Base-by-base conservation (phyloP, 2,888 invertebrate species). In the Geophilus truncorum region DNA sequence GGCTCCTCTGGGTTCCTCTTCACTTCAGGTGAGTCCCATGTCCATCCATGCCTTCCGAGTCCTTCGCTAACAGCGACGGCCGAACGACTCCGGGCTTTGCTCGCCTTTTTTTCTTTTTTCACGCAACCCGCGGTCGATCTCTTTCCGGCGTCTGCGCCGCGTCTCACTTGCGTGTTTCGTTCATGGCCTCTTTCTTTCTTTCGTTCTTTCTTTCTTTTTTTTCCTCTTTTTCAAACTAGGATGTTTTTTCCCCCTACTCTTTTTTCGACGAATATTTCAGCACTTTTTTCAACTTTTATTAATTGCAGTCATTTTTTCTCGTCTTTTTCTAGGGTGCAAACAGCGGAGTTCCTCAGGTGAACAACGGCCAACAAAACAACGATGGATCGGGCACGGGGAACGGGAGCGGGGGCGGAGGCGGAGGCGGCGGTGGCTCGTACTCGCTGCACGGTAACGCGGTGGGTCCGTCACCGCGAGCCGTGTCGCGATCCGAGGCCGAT, bases 1-100 rank as follows among this genome's bases (percentile, higher is more conserved):
- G 78, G 34, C 78, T 36, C 78, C 78, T 78, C 78, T 78, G 40
- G 78, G 40, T 78, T 78, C 78, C 40, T 70, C 70, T 70, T 70
- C 70, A 25, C 70, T 25, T 70, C 78, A 78, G 78, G 78, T 78
- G 40, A 77, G 78, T 78, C 78, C 78, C 23, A 36, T 45, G 78
- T 40, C 78, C 45, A 45, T 45, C 78, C 28, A 36, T 78, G 78
- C 40, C 78, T 25, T 6, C 45, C 15, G 15, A 36, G 28, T 45
- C 28, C 75, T 36, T 77, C 18, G 7, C 77, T n/a, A n/a, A 21
- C 18, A 51, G 51, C 51, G 18, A 21, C 21, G 10, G 77, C 77
- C 77, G 77, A 25, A 40, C 3, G 21, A 45, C 78, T 78, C 36
- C 10, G n/a, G 40, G 78, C 78, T 34, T 77, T 34, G 36, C 40